These are phyloP conservation scores for Procavia capensis DNA, from an alignment of 2,113 vertebrate genomes.

Conservation along the genomic window DNA sequence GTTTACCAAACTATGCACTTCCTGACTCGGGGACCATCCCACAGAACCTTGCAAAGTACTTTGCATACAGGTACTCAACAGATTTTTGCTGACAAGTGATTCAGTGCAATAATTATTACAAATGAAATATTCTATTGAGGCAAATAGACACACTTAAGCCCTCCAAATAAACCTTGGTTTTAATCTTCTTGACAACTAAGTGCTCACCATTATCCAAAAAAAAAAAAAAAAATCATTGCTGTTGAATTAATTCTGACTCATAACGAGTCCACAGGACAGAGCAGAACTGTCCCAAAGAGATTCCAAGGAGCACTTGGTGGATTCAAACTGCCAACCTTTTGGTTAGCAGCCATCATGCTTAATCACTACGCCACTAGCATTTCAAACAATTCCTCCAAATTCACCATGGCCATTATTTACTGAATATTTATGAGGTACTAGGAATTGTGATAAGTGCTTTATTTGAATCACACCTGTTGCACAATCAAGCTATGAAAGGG, in stretches of 20 bases:
- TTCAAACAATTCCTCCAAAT: constrained; percentile 16
- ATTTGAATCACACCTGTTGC: constrained; percentile 4
- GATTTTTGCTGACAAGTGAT: neutral
- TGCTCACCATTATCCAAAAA: neutral
- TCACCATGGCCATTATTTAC: neutral
- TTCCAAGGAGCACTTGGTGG: too few relatives aligned
- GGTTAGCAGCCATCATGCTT: too few relatives aligned
- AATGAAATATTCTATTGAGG: neutral
- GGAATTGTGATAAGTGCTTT: too few relatives aligned
- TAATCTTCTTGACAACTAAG: constrained; percentile 34
- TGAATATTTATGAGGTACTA: neutral
- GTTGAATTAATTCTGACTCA: too few relatives aligned
- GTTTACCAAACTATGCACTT: neutral
- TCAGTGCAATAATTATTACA: neutral
- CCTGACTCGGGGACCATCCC: neutral
- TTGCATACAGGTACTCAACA: neutral
- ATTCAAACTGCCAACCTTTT: too few relatives aligned
- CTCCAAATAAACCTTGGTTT: neutral
- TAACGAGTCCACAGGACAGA: too few relatives aligned
- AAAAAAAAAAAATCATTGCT: too few relatives aligned
- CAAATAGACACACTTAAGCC: constrained; percentile 15
- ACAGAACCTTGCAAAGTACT: neutral
- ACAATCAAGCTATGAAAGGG: neutral
- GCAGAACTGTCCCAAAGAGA: too few relatives aligned
- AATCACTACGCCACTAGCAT: too few relatives aligned